These are phyloP conservation scores for Rallus limicola DNA, from an alignment of 2,113 vertebrate species.

Conservation along the genomic window DNA sequence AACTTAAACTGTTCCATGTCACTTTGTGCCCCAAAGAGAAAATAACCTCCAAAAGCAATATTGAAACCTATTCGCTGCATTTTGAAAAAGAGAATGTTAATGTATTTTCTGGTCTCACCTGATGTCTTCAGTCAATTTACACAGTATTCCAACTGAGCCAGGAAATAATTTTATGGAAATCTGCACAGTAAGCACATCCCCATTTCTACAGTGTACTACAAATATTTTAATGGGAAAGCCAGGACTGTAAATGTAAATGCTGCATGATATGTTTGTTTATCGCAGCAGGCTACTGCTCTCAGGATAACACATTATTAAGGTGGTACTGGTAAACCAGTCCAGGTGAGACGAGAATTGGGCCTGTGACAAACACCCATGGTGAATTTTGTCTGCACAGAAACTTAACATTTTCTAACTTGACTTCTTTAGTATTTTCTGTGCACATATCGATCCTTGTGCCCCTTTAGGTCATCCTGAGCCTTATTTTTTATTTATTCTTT, in stretches of 20 bases:
- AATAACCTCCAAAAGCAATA: not conserved
- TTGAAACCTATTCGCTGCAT: not conserved
- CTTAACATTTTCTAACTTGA: not conserved
- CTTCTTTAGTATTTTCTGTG: not conserved
- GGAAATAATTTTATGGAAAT: conserved; percentile 22
- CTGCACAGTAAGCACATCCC: conserved; percentile 35
- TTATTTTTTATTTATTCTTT: not conserved
- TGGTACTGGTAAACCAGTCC: not conserved
- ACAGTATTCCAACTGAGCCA: not conserved
- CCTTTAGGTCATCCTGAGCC: not conserved
- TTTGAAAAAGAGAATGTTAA: conserved; percentile 12
- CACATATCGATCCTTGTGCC: not conserved
- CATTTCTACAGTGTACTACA: not conserved
- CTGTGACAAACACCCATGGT: not conserved
- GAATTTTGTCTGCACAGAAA: not conserved
- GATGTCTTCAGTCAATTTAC: not conserved
- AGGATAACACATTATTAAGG: not conserved
- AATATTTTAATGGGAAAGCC: not conserved
- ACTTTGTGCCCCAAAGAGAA: not conserved
- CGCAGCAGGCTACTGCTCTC: not conserved
- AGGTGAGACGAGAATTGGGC: not conserved
- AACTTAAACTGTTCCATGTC: conserved; percentile 3
- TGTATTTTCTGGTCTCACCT: not conserved
- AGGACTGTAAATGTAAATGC: not conserved
- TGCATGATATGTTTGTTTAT: not conserved